These are phyloP conservation scores for Proctacanthus coquilletti DNA, from an alignment of 1,140 invertebrate species.

Conservation along the genomic window DNA sequence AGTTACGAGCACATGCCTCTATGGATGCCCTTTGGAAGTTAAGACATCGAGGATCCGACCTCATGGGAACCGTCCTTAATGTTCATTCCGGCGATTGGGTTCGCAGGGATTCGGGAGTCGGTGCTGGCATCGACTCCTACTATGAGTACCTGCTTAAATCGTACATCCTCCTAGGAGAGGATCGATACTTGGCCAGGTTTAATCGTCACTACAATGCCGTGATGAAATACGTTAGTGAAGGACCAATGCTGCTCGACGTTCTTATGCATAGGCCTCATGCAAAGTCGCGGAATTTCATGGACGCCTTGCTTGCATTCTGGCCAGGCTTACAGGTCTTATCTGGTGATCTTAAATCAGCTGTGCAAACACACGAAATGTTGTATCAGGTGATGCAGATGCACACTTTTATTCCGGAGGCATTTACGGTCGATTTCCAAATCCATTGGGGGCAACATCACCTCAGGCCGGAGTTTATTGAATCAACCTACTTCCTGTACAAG, in stretches of 20 bases:
- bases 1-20: conserved; percentile 84
- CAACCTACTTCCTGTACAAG: conserved; percentile 90
- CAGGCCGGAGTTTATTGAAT: conserved; percentile 94
- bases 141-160: conserved; percentile 97
- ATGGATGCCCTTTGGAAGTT: conserved; percentile 96
- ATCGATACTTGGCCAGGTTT: conserved; percentile 84
- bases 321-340: conserved; percentile 79
- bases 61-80: conserved; percentile 89
- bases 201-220: conserved; percentile 95
- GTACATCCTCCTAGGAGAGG: conserved; percentile 66
- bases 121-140: conserved; percentile 98
- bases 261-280: conserved; percentile 94
- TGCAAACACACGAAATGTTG: conserved; percentile 93
- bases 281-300: conserved; percentile 96
- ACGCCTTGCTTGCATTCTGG: conserved; percentile 94
- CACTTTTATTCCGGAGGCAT: conserved; percentile 96
- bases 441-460: conserved; percentile 97
- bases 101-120: conserved; percentile 86
- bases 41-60: conserved; percentile 75
- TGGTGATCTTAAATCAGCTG: conserved; percentile 89
- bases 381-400: conserved; percentile 94
- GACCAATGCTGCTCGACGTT: conserved; percentile 91
- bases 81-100: conserved; percentile 98
- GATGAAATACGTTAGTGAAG: conserved; percentile 95
- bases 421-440: conserved; percentile 89